Evolutionary conservation across 2,888 invertebrate species (phyloP).

Genomic region (Drosophila stalkeri): DNA sequence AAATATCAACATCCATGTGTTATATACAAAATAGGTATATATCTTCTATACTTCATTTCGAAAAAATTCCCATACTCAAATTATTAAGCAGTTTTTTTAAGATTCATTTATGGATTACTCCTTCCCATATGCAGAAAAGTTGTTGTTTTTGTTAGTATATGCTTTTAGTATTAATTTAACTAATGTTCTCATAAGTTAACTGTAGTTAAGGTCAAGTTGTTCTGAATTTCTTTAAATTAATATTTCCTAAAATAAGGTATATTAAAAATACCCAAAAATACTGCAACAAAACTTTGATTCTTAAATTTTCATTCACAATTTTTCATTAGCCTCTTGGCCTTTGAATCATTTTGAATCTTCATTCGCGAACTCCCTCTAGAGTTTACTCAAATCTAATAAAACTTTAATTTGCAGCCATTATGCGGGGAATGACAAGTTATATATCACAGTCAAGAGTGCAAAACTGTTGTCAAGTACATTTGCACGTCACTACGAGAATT

Average conservation of each 20-base stretch:
- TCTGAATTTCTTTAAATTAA: too few relatives aligned
- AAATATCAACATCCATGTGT: too few relatives aligned
- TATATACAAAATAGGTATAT: too few relatives aligned
- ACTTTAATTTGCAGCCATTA: conserved; percentile 4
- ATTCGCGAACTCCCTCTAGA: neutral
- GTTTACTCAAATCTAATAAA: neutral
- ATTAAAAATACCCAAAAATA: neutral
- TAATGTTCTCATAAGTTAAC: too few relatives aligned
- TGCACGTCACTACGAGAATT: conserved; percentile 61
- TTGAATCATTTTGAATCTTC: neutral
- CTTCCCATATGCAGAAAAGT: neutral
- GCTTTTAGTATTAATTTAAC: too few relatives aligned
- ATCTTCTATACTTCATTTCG: neutral
- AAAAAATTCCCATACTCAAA: neutral
- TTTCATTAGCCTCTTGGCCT: neutral
- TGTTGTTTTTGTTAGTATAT: neutral
- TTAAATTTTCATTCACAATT: neutral
- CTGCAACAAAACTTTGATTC: neutral
- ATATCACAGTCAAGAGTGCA: conserved; percentile 27
- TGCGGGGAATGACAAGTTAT: conserved; percentile 23
- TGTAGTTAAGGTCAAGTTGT: too few relatives aligned
- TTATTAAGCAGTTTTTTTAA: neutral
- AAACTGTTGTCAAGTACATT: conserved; percentile 64
- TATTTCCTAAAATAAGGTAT: neutral
- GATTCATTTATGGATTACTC: neutral